Evolutionary conservation across 64 coral and sea anemone species (phyloP), one percentile per base, ranked within the genome.

Genomic region (Dendrophyllia cribrosa): DNA sequence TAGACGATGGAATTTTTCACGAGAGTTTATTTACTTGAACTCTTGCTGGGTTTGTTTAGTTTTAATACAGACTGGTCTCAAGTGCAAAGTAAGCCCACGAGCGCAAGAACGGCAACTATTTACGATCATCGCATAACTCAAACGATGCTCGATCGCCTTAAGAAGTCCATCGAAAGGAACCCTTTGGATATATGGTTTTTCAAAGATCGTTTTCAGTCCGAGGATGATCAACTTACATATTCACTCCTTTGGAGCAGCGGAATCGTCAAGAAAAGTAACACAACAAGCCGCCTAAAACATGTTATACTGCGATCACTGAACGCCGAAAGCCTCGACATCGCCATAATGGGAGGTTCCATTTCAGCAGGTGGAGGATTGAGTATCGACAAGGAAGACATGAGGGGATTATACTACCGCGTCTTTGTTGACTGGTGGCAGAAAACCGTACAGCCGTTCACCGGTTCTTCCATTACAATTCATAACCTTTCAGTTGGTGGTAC

Each of bases 291-390:
- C 45, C 62, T 84, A 7, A 67, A 49, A 4, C 4, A 84, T 51
- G 62, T 84, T 22, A 46, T 84, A 17, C 43, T 50, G 11, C 80
- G 80, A 84, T 67, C 80, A 22, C 19, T 84, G 3, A 9, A 84
- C 3, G 80, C 61, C 6, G 17, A 84, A 66, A 63, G 67, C 22
- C 17, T 84, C 0, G 10, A 50, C 43, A 50, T 51, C 1, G 80
- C 43, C 1, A 46, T 84, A 15, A 66, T 84, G 80, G 80, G 80
- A 14, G 80, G 80, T 15, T 84, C 80, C 3, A 84, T 67, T 51
- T 84, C 80, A 65, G 80, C 80, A n/a, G 80, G 80, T 21, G 80
- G 80, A 67, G 80, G 80, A 84, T 15, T 84, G 14, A 67, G 6
- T 17, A 50, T 6, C 46, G 61, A 68, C 19, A 50, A 51, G 20